Evolutionary conservation across 2,113 vertebrate genomes (phyloP), one percentile per base, ranked within the genome.

Genomic region (Amblyopsis rosae): DNA sequence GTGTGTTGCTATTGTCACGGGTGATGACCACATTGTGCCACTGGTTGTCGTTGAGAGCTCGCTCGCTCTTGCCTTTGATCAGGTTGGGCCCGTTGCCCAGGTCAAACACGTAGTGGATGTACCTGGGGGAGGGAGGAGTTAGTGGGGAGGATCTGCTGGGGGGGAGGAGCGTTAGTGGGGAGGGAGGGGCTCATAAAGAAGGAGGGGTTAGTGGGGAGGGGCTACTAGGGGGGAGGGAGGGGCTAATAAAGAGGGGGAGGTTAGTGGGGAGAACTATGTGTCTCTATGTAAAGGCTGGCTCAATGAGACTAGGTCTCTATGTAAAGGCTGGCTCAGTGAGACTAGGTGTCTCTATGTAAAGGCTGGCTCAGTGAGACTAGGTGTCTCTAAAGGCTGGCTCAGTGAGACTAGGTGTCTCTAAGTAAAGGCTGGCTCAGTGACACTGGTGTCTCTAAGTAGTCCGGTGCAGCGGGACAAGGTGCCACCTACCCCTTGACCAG

Each of bases 11-110:
- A 91, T 96, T 98, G 85, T 99, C 98, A 68, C 98, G 87, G 11
- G 96, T 98, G 80, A 99, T 98, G 48, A 98, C 96, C 0, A 99
- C 97, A 0, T 98, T 97, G 86, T 99, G 98, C 98, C 98, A 99
- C 72, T 98, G 97, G 88, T 99, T 99, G 90, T 99, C 98, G 74
- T 98, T 96, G 59, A 99, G 89, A 13, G 95, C 93, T 17, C 93
- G 91, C 32, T 96, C 96, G 26, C 96, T 98, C 85, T 97, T 99
- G 48, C 97, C 97, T 76, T 99, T 99, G 82, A 99, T 98, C 80
- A 99, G 94, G 62, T 98, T 96, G 12, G 96, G 96, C 3, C 98
- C 98, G 0, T 99, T 99, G 57, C 97, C 98, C 5, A 99, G 95
- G 78, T 99, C 96, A 88, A 99, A 98, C n/a, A 99, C 96, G 0